Evolutionary conservation across 2,113 vertebrate species (phyloP), one percentile per base, ranked within the genome.

Genomic region (Ciconia stormi): DNA sequence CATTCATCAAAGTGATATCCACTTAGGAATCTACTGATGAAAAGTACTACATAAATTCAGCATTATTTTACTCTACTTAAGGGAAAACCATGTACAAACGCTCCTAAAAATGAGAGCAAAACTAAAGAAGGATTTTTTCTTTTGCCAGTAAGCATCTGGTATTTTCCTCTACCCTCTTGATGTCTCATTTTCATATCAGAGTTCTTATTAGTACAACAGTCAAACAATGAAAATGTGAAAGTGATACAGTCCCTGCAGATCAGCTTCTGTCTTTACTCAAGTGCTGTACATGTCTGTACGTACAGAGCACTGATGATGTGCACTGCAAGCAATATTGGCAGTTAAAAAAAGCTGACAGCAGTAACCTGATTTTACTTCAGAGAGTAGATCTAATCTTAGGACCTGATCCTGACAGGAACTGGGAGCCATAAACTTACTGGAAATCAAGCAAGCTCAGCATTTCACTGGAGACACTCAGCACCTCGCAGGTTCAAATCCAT

Each of bases 401-500:
- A 72, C 56, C 56, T 87, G 92, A 95, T 87, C 89, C 73, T 59
- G 44, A 52, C 80, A 91, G 65, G 86, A 95, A 82, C 21, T 34
- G 18, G 84, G 50, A 83, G 38, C 46, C 85, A 77, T 49, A 81
- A 93, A 93, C 46, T 80, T 49, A 76, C 46, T 82, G 67, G 52
- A 96, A 96, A 87, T 79, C 66, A 86, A 69, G 67, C 53, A 88
- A 65, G 67, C 50, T 94, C 87, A 95, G 94, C 72, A 76, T 74
- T 95, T 90, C 62, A 38, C 62, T 90, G 77, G 44, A 92, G 78
- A 81, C 67, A 87, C 65, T 92, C 92, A 91, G 93, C 90, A 94
- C 73, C 86, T 96, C 30, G 3, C 80, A 96, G 82, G 89, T 95
- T 94, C 92, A 96, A 88, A 85, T 58, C 71, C 59, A 89, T 94